A percentile compares a stretch with the other conserved stretches of the same genome.
Conservation (phyloP, 2,113 vertebrate species). For the Macquaria australasica region DNA sequence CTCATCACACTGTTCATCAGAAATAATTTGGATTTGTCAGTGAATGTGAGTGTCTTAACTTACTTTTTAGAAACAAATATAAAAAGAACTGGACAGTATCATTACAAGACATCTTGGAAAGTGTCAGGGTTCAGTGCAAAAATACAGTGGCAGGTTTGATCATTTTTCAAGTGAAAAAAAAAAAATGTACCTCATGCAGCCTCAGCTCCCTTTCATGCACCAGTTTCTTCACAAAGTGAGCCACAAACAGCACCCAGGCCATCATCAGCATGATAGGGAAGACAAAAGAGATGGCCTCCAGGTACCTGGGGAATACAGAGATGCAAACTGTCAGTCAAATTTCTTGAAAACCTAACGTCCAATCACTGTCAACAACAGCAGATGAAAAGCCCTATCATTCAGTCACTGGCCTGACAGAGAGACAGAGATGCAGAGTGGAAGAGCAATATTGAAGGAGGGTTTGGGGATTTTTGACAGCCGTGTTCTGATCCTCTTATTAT, state of each 20-base stretch:
- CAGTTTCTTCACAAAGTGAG: constrained; percentile 96
- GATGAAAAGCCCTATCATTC: constrained; percentile 46
- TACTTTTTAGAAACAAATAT: constrained; percentile 8
- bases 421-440: constrained; percentile 2
- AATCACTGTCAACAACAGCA: constrained; percentile 55
- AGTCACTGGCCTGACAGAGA: constrained; percentile 39
- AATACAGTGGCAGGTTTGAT: not conserved
- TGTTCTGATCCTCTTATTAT: constrained; percentile 39
- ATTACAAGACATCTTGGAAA: not conserved
- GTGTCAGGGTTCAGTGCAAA: not conserved
- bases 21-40: constrained; percentile 1
- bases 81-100: not conserved
- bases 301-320: constrained; percentile 87
- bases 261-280: constrained; percentile 95
- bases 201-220: constrained; percentile 96
- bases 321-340: constrained; percentile 59
- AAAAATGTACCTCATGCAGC: constrained; percentile 91
- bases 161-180: not conserved
- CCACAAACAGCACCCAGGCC: constrained; percentile 95
- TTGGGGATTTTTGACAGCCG: constrained; percentile 37
- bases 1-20: not conserved
- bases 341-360: constrained; percentile 36
- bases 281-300: constrained; percentile 92
- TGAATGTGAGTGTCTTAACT: not conserved
- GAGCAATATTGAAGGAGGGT: constrained; percentile 16